phyloP scores from a whole-genome alignment of 2,797 vertebrate species.

The Odontamblyopus rebecca region DNA sequence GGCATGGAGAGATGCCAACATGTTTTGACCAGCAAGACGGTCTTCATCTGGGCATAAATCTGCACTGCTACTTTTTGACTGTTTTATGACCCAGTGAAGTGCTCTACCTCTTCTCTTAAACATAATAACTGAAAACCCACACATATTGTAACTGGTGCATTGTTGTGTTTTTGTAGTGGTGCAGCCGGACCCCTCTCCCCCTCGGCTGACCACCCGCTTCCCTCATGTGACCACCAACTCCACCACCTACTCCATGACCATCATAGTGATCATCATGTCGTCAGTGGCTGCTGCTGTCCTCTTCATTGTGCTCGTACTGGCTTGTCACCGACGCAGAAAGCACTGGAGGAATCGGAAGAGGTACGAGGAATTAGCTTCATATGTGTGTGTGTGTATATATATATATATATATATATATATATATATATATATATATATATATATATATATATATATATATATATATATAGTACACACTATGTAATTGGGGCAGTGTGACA shows the following conservation, averaged over 20 bases:
- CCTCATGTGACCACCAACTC: conserved; percentile 58
- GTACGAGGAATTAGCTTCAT: conserved; percentile 53
- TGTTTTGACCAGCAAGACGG: no score
- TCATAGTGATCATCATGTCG: conserved; percentile 88
- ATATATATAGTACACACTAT: no score
- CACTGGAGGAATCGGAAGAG: conserved; percentile 86
- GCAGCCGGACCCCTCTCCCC: conserved; percentile 68
- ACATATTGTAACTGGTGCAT: not conserved
- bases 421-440: no score
- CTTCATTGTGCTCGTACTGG: conserved; percentile 75
- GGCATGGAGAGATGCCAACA: no score
- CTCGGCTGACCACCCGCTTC: conserved; percentile 63
- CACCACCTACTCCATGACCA: conserved; percentile 89
- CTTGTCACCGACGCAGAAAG: conserved; percentile 83
- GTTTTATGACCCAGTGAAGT: no score
- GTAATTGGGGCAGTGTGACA: no score
- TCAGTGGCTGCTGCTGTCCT: conserved; percentile 80
- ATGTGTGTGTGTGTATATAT: no score
- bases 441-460: no score
- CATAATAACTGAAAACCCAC: not conserved
- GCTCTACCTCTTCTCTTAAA: no score
- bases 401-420: no score
- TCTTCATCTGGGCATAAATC: no score
- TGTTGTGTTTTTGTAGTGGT: conserved; percentile 44
- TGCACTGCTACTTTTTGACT: no score